These are phyloP conservation scores for Ochropacha duplaris DNA, from an alignment of 2,888 invertebrate species.

Conservation along the genomic window DNA sequence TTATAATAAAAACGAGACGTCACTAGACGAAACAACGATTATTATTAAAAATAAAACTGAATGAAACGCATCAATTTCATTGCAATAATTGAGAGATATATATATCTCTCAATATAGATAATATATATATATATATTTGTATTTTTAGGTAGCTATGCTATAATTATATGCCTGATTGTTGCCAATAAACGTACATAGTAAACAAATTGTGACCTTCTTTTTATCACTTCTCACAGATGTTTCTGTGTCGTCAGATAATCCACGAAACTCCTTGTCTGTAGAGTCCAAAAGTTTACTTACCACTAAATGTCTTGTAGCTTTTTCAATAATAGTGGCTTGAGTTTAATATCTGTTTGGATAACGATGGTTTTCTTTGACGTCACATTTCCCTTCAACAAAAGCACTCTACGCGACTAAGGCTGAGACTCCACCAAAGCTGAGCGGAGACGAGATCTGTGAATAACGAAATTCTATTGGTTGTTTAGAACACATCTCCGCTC, in stretches of 20 bases:
- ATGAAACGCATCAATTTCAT: constrained; percentile 10
- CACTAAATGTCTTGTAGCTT: neutral
- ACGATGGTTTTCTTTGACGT: neutral
- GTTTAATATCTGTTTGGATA: neutral
- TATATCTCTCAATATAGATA: too few species aligned
- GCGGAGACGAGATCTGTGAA: too few species aligned
- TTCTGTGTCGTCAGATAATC: neutral
- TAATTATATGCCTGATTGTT: too few species aligned
- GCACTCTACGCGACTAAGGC: too few species aligned
- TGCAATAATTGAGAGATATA: constrained; percentile 7
- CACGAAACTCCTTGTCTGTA: neutral
- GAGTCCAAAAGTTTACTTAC: constrained; percentile 9
- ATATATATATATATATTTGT: too few species aligned
- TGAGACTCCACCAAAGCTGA: too few species aligned
- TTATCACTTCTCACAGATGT: constrained; percentile 16
- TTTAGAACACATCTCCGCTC: too few species aligned
- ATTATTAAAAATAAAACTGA: constrained; percentile 5
- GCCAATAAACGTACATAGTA: constrained; percentile 36
- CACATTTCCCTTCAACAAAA: constrained; percentile 4
- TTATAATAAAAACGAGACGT: constrained; percentile 18
- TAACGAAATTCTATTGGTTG: too few species aligned
- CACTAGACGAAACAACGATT: constrained; percentile 13
- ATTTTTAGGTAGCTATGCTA: neutral
- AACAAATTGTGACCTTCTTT: constrained; percentile 43
- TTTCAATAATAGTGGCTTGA: neutral